Evolutionary conservation across 2,113 vertebrate species (phyloP), one percentile per base, ranked within the genome.

Genomic region (Hippoglossus stenolepis): DNA sequence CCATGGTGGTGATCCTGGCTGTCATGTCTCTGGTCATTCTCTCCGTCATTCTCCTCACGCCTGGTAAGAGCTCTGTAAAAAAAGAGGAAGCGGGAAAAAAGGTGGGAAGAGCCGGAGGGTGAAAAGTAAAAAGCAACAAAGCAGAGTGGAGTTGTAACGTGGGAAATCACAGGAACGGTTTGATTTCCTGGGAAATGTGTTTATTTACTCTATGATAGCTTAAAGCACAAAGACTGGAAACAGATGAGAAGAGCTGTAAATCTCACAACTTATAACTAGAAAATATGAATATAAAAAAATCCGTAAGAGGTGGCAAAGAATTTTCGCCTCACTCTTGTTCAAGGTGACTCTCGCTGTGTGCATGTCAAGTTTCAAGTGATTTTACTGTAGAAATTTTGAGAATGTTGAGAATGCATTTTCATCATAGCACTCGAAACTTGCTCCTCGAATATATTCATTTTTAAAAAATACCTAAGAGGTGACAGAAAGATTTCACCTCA

Each of bases 1-100:
- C 95, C 40, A 79, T 96, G 93, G 89, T 95, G 87, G 95, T 96
- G 75, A 96, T 96, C 65, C 53, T 94, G 80, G 92, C 88, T 2
- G 95, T 96, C 10, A 92, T 96, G 93, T 95, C 95, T 3, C 82
- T 96, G 82, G 95, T 96, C 78, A 91, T 93, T 15, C 92, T 96
- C 43, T 93, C 95, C 0, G 93, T 96, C 84, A 75, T 95, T 83
- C 54, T 95, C 12, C 94, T 96, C 64, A 94, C 94, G 1, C 95
- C 95, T 20, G 95, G 95, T 95, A 90, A 92, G 93, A 47, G 10
- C 9, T 35, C 26, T 51, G 24, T 6, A 31, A 6, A 60, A 59
- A 45, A 63, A 15, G n/a, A 43, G 11, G 35, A 58, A 2, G 40
- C 12, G 38, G 11, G 40, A 0, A 0, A 3, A 40, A 43, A 12